phyloP scores from a whole-genome alignment of 1,140 invertebrate genomes.

The Eueides isabella region DNA sequence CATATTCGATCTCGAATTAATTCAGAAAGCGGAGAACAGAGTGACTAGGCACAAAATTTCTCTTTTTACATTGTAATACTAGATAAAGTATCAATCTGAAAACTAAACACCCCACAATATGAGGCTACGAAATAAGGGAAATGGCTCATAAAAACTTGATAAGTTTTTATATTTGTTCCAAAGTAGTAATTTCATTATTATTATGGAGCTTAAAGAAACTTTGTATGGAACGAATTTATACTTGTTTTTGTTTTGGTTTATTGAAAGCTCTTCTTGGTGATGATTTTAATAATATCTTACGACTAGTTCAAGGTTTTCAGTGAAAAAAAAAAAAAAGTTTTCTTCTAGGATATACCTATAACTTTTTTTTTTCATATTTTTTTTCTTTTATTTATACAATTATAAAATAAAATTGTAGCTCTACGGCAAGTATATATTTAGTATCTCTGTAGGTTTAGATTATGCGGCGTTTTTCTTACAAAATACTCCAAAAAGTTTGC shows the following conservation, averaged over 20 bases:
- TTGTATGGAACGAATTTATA: conserved; percentile 8
- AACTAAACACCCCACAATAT: neutral
- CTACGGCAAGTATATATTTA: too few species aligned
- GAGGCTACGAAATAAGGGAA: neutral
- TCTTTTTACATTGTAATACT: neutral
- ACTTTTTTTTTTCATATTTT: too few species aligned
- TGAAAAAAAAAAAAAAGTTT: too few species aligned
- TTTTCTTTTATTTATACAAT: too few species aligned
- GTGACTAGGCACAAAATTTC: neutral
- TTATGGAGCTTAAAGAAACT: neutral
- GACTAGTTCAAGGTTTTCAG: too few species aligned
- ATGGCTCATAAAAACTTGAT: neutral
- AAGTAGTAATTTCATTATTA: conserved; percentile 6
- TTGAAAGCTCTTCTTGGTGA: neutral
- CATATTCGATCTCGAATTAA: too few species aligned
- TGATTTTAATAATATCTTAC: neutral
- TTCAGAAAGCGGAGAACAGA: too few species aligned
- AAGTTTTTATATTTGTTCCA: conserved; percentile 1
- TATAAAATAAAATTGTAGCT: too few species aligned
- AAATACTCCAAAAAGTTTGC: too few species aligned
- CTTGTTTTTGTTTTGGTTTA: conserved; percentile 12
- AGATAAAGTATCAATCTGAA: neutral
- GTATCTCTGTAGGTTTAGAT: too few species aligned
- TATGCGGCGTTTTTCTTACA: too few species aligned
- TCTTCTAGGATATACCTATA: too few species aligned